Percentiles rank a stretch among this genome's conserved stretches.
phyloP scores from a whole-genome alignment of 1,140 invertebrate species.

The Zaprionus gabonicus region DNA sequence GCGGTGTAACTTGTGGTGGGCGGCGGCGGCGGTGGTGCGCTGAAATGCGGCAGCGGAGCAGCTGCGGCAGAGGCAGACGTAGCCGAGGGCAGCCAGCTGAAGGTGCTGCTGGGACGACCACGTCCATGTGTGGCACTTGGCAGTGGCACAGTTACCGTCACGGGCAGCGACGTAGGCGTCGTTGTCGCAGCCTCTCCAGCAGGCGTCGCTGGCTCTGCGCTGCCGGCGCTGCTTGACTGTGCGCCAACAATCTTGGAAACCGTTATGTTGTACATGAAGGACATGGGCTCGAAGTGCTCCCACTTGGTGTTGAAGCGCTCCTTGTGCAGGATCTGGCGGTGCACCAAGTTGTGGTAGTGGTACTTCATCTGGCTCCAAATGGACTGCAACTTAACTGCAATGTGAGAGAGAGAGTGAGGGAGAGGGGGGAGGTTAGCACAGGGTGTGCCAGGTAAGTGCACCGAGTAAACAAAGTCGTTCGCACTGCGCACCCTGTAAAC shows the following conservation, averaged over 20 bases:
- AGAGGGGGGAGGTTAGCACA: not conserved
- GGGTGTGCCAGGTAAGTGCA: not conserved
- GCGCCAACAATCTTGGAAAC: constrained; percentile 78
- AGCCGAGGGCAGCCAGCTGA: constrained; percentile 66
- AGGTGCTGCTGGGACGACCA: constrained; percentile 77
- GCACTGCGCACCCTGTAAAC: constrained; percentile 24
- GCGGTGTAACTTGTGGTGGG: constrained; percentile 65
- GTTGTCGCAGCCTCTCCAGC: constrained; percentile 3
- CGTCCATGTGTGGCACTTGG: constrained; percentile 66
- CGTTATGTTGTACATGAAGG: constrained; percentile 83
- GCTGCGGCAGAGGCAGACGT: constrained; percentile 14
- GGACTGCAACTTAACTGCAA: constrained; percentile 76
- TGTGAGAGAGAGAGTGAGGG: too few relatives aligned
- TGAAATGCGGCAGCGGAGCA: constrained; percentile 48
- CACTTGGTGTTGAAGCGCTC: constrained; percentile 82
- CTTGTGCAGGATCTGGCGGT: constrained; percentile 80
- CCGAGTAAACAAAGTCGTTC: not conserved
- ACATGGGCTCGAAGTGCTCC: constrained; percentile 83
- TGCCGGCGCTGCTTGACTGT: constrained; percentile 33
- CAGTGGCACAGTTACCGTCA: constrained; percentile 29
- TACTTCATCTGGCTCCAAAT: constrained; percentile 84
- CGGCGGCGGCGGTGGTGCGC: constrained; percentile 17
- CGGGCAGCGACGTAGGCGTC: constrained; percentile 21
- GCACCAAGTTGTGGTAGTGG: constrained; percentile 79
- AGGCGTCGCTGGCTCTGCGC: constrained; percentile 25